phyloP scores from a whole-genome alignment of 1,140 invertebrate species.

The Pseudomyrmex dendroicus region DNA sequence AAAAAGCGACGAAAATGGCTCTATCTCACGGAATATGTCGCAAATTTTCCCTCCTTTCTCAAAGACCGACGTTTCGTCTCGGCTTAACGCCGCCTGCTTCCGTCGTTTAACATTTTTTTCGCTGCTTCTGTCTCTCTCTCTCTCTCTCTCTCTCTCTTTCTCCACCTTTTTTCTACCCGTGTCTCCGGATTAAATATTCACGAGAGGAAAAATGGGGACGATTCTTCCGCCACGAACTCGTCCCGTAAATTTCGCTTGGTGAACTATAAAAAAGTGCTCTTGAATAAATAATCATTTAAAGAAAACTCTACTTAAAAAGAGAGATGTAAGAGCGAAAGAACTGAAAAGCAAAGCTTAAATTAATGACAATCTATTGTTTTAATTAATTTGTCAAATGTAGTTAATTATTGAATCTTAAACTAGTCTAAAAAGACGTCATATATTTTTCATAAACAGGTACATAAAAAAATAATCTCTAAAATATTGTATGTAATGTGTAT shows the following conservation, averaged over 20 bases:
- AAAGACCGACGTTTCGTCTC: conserved; percentile 18
- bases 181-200: conserved; percentile 57
- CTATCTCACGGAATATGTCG: not conserved
- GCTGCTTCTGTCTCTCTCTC: not conserved
- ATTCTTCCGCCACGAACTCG: conserved; percentile 32
- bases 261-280: not conserved
- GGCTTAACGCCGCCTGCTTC: conserved; percentile 26
- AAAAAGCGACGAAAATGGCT: conserved; percentile 10
- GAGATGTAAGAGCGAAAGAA: not conserved
- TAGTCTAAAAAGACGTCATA: not conserved
- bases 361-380: not conserved
- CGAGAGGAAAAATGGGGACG: conserved; percentile 28
- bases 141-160: not conserved
- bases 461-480: not conserved
- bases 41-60: conserved; percentile 20
- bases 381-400: too few species aligned
- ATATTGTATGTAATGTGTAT: too few species aligned
- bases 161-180: not conserved
- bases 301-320: not conserved
- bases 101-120: conserved; percentile 46
- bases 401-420: not conserved
- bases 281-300: conserved; percentile 9
- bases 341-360: not conserved
- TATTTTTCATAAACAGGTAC: not conserved
- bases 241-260: conserved; percentile 18